A percentile compares a stretch with the other conserved stretches of the same genome.
phyloP scores from a whole-genome alignment of 2,888 invertebrate species.

The Xestobium rufovillosum region DNA sequence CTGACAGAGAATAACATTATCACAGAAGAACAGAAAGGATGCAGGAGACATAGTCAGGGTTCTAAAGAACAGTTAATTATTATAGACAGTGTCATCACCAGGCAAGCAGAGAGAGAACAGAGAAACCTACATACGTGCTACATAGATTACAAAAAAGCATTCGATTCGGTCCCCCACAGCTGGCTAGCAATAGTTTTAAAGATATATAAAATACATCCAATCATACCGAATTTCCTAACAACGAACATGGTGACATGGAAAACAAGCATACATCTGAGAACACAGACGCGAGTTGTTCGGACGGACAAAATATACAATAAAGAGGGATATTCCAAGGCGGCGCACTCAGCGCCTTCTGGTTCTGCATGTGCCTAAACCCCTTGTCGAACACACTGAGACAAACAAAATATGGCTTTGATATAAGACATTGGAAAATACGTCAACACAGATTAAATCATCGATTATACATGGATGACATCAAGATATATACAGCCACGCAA shows the following conservation, averaged over 20 bases:
- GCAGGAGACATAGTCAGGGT: no score
- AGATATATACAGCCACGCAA: constrained; percentile 16
- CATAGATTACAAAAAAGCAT: no score
- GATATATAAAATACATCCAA: background rate
- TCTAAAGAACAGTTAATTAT: no score
- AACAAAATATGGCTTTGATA: constrained; percentile 5
- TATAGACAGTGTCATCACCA: no score
- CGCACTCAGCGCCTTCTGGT: constrained; percentile 13
- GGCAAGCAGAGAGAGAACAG: no score
- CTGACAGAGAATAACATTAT: no score
- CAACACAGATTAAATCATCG: constrained; percentile 11
- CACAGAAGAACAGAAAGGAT: no score
- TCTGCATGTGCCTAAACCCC: constrained; percentile 15
- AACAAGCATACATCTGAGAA: background rate
- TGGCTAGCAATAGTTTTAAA: background rate
- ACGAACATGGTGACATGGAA: background rate
- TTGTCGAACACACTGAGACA: constrained; percentile 8
- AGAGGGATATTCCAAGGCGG: constrained; percentile 15
- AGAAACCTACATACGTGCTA: no score
- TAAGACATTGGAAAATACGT: constrained; percentile 1
- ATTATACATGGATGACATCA: constrained; percentile 22
- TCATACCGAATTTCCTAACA: background rate
- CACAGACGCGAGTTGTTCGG: constrained; percentile 1
- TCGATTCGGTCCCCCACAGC: no score
- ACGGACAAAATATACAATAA: constrained; percentile 5